phyloP scores from a whole-genome alignment of 2,113 vertebrate genomes.

The Spea bombifrons region DNA sequence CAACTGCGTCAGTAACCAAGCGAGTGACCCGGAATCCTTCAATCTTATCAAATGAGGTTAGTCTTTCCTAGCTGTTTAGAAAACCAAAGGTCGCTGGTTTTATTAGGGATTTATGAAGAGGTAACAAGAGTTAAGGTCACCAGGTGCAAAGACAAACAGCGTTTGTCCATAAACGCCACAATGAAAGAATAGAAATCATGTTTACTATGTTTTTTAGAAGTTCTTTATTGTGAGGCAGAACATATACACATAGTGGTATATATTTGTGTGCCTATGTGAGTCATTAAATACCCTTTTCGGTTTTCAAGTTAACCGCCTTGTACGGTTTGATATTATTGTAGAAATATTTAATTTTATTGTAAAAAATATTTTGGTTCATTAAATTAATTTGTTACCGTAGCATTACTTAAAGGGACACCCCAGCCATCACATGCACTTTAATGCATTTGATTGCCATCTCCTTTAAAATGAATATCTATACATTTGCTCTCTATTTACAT shows the following conservation, averaged over 20 bases:
- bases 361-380: too few species aligned
- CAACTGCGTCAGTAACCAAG: neutral
- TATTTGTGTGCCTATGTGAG: neutral
- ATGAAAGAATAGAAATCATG: neutral
- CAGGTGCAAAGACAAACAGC: neutral
- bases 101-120: neutral
- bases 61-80: constrained; percentile 9
- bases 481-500: too few species aligned
- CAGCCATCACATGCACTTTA: too few species aligned
- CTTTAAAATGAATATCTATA: too few species aligned
- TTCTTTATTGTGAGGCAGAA: neutral
- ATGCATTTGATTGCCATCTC: too few species aligned
- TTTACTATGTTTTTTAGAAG: neutral
- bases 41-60: constrained; percentile 1
- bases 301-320: neutral
- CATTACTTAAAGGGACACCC: too few species aligned
- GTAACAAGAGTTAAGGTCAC: neutral
- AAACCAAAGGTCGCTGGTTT: constrained; percentile 12
- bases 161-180: neutral
- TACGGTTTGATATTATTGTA: neutral
- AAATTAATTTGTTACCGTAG: too few species aligned
- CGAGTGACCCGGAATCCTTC: neutral
- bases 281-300: neutral
- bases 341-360: too few species aligned
- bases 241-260: neutral